phyloP scores from a whole-genome alignment of 35 echinoderm and acorn worm genomes.

The Ophioderma brevispina region DNA sequence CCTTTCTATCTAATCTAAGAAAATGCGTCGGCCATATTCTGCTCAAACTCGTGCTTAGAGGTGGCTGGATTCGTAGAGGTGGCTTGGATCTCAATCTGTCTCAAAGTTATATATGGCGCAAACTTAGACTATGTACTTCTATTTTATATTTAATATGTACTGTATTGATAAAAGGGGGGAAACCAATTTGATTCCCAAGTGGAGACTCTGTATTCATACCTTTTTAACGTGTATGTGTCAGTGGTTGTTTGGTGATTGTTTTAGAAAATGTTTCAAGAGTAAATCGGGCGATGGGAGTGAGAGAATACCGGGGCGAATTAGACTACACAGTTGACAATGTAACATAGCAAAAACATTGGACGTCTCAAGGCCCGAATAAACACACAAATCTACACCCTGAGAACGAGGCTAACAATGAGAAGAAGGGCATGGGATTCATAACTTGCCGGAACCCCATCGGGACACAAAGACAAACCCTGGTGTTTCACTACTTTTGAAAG shows the following conservation, averaged over 20 bases:
- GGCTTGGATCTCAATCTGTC: too few relatives aligned
- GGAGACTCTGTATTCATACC: not conserved
- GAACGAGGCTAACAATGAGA: slow-evolving; percentile 60
- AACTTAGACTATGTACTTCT: not conserved
- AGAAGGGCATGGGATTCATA: slow-evolving; percentile 83
- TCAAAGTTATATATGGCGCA: not conserved
- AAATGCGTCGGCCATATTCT: too few relatives aligned
- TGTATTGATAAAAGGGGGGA: too few relatives aligned
- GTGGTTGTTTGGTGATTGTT: not conserved
- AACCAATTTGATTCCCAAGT: too few relatives aligned
- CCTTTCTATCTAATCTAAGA: too few relatives aligned
- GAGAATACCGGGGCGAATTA: slow-evolving; percentile 82
- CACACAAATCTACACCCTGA: slow-evolving; percentile 55
- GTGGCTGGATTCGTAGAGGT: too few relatives aligned
- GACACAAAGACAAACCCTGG: slow-evolving; percentile 73
- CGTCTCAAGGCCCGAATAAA: slow-evolving; percentile 77
- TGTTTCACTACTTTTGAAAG: slow-evolving; percentile 92
- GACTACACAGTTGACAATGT: slow-evolving; percentile 79
- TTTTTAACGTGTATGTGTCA: not conserved
- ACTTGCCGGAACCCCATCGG: slow-evolving; percentile 90
- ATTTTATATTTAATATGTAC: not conserved
- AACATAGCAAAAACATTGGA: slow-evolving; percentile 93
- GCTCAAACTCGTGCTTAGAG: too few relatives aligned
- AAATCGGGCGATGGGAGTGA: slow-evolving; percentile 62
- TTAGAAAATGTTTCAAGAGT: slow-evolving; percentile 71